Evolutionary conservation across 92 coral and sea anemone genomes (phyloP).

Genomic region (Palythoa heliodiscus): DNA sequence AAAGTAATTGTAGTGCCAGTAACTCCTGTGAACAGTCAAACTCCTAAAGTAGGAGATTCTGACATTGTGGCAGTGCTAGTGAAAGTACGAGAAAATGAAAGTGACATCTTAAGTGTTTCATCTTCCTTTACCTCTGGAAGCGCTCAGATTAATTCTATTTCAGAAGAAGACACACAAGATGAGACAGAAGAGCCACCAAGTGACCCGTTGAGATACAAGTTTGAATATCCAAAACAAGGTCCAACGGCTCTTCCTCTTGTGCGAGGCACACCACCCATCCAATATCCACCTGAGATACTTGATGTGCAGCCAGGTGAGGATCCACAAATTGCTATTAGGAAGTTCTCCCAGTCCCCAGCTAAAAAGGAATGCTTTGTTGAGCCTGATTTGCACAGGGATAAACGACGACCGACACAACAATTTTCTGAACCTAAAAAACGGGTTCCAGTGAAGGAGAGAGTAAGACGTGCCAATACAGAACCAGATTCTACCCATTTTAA

Average conservation of each 20-base stretch:
- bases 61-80: conserved; percentile 9
- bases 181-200: not conserved
- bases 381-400: not conserved
- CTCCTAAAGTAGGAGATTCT: not conserved
- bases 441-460: not conserved
- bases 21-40: not conserved
- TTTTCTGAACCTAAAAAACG: not conserved
- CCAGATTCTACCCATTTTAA: not conserved
- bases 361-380: conserved; percentile 12
- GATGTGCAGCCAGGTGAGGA: conserved; percentile 38
- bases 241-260: conserved; percentile 28
- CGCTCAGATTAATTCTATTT: not conserved
- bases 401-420: not conserved
- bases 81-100: conserved; percentile 9
- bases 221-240: conserved; percentile 40
- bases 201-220: conserved; percentile 10
- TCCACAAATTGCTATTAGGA: conserved; percentile 26
- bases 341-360: not conserved
- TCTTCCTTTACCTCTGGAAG: conserved; percentile 15
- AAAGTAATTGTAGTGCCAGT: conserved; percentile 23
- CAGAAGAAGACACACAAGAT: not conserved
- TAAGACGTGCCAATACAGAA: not conserved
- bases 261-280: conserved; percentile 19
- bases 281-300: conserved; percentile 26
- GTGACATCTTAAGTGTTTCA: not conserved